phyloP scores from a whole-genome alignment of 2,888 invertebrate genomes.

The Teinopalpus imperialis region DNA sequence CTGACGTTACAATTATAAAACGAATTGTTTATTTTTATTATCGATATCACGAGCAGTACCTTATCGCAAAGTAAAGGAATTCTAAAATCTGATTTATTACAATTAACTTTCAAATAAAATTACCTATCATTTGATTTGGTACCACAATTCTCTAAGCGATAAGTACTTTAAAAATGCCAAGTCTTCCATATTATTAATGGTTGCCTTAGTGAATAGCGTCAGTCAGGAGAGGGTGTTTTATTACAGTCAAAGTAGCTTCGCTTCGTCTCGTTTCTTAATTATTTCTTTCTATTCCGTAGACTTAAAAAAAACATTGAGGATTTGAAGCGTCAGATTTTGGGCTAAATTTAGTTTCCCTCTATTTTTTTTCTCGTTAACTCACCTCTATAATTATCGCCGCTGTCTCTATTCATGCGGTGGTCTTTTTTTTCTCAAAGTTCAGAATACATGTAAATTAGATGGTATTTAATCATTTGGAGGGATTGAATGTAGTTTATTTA shows the following conservation, averaged over 20 bases:
- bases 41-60: too few species aligned
- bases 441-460: constrained; percentile 13
- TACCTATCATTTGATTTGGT: neutral
- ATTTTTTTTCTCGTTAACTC: constrained; percentile 45
- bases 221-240: constrained; percentile 71
- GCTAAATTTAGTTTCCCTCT: constrained; percentile 71
- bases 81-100: neutral
- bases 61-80: too few species aligned
- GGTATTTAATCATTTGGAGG: constrained; percentile 13
- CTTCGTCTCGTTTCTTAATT: constrained; percentile 71
- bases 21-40: too few species aligned
- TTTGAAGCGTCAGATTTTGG: constrained; percentile 70
- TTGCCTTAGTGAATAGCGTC: constrained; percentile 54
- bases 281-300: constrained; percentile 67
- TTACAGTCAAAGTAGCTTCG: constrained; percentile 55
- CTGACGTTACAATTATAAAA: too few species aligned
- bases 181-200: constrained; percentile 44
- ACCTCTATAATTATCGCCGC: constrained; percentile 57
- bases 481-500: neutral
- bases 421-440: constrained; percentile 33
- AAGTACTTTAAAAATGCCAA: constrained; percentile 41
- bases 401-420: constrained; percentile 45
- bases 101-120: too few species aligned
- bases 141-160: neutral
- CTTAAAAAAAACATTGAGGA: constrained; percentile 60